Evolutionary conservation across 2,888 invertebrate genomes (phyloP).

Genomic region (Phlogophora meticulosa): DNA sequence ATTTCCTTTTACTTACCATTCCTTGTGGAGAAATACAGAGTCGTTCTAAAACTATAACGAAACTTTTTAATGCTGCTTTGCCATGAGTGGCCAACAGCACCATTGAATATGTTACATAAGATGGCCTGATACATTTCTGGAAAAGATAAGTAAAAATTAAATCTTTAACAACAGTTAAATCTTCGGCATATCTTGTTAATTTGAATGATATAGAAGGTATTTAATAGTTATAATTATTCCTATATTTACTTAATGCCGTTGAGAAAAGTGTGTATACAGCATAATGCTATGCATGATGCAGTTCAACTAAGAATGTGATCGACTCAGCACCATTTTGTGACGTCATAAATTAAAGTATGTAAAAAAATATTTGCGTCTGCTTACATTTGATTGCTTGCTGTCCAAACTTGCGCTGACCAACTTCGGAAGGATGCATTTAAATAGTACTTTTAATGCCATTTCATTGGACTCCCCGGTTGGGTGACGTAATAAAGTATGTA

Average conservation of each 20-base stretch:
- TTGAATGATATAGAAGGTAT: too few species aligned
- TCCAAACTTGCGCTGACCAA: conserved; percentile 81
- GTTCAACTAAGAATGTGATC: too few species aligned
- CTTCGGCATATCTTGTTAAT: too few species aligned
- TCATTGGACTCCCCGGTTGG: conserved; percentile 72
- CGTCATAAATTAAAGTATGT: too few species aligned
- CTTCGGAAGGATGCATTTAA: conserved; percentile 85
- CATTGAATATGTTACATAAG: conserved; percentile 85
- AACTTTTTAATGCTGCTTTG: conserved; percentile 79
- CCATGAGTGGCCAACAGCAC: conserved; percentile 80
- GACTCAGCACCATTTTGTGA: too few species aligned
- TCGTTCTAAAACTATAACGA: conserved; percentile 81
- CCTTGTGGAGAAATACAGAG: conserved; percentile 83
- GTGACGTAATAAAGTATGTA: conserved; percentile 79
- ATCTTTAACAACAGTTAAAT: not conserved
- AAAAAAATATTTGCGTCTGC: conserved; percentile 47
- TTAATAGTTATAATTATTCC: too few species aligned
- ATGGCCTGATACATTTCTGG: conserved; percentile 82
- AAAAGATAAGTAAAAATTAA: conserved; percentile 62
- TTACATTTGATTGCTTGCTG: conserved; percentile 80
- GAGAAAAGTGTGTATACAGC: not conserved
- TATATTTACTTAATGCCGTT: not conserved
- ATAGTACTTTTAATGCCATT: conserved; percentile 78
- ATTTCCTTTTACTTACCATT: conserved; percentile 76
- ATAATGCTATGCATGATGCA: too few species aligned